These are phyloP conservation scores for Gasterosteus nipponicus DNA, from an alignment of 2,113 vertebrate genomes.

Conservation along the genomic window DNA sequence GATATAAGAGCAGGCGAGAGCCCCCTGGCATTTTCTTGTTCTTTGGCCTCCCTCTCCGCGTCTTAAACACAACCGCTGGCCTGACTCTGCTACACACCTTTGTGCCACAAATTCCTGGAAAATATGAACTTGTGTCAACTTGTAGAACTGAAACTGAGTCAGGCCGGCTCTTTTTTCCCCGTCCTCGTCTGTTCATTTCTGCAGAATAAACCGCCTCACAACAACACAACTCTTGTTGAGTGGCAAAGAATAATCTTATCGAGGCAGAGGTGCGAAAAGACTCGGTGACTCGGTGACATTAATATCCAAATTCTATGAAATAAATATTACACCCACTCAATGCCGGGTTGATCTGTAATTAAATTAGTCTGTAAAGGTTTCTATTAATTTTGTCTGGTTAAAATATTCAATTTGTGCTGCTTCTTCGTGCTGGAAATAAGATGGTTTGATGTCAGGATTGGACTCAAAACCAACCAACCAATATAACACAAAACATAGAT, in stretches of 20 bases:
- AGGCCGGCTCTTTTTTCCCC: conserved; percentile 31
- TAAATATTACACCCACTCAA: conserved; percentile 23
- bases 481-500: no score
- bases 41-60: conserved; percentile 55
- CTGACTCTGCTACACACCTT: conserved; percentile 55
- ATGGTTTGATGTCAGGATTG: background rate
- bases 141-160: conserved; percentile 75
- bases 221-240: conserved; percentile 69
- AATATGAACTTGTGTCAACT: conserved; percentile 82
- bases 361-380: conserved; percentile 35
- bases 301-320: conserved; percentile 30
- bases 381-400: conserved; percentile 6
- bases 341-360: conserved; percentile 28
- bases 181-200: conserved; percentile 42
- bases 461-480: no score
- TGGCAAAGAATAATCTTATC: conserved; percentile 35
- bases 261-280: conserved; percentile 28
- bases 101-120: conserved; percentile 79
- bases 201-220: conserved; percentile 72
- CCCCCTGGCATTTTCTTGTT: conserved; percentile 61
- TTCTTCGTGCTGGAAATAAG: background rate
- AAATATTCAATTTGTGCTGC: background rate
- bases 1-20: conserved; percentile 35
- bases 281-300: conserved; percentile 22
- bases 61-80: conserved; percentile 65